Evolutionary conservation across 1,140 invertebrate species (phyloP).

Genomic region (Paraescarpia echinospica): DNA sequence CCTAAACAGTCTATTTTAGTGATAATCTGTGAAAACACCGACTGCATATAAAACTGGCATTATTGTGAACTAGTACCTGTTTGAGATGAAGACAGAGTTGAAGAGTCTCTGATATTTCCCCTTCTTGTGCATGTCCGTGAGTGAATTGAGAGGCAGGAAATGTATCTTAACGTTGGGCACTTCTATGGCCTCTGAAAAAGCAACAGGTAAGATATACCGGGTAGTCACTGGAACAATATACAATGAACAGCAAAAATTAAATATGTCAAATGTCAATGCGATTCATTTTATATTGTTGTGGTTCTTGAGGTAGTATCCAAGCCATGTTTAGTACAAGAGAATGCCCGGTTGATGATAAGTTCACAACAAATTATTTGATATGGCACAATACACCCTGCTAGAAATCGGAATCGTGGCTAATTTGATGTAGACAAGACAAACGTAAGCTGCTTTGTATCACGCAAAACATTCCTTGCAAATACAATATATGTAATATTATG

Average conservation of each 20-base stretch:
- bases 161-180: neutral
- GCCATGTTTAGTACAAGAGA: no score
- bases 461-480: no score
- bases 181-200: neutral
- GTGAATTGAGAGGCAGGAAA: conserved; percentile 17
- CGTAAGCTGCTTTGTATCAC: no score
- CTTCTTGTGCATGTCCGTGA: conserved; percentile 9
- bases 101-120: conserved; percentile 18
- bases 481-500: no score
- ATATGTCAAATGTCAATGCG: neutral
- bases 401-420: no score
- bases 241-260: neutral
- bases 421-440: no score
- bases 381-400: no score
- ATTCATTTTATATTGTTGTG: neutral
- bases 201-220: neutral
- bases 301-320: neutral
- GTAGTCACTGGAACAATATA: neutral
- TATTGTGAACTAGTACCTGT: conserved; percentile 5
- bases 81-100: conserved; percentile 13
- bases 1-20: no score
- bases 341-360: neutral
- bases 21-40: no score
- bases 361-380: no score
- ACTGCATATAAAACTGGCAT: neutral